phyloP scores from a whole-genome alignment of 2,888 invertebrate species.

The Ephialtes manifestator region DNA sequence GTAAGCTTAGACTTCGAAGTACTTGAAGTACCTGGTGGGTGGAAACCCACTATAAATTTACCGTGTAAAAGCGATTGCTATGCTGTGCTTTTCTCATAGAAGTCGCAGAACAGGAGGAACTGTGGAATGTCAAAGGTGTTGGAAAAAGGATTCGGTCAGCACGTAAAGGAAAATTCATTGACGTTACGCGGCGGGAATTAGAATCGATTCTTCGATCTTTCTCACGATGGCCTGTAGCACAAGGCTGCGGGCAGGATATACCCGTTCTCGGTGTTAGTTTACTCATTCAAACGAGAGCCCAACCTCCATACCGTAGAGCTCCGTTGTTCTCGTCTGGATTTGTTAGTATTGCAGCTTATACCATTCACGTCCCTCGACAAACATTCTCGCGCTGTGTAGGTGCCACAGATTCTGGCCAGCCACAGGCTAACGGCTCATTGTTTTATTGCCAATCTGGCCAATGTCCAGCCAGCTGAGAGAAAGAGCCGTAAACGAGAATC shows the following conservation, averaged over 20 bases:
- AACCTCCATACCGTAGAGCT: not conserved
- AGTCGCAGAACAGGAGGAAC: not conserved
- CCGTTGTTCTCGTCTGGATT: constrained; percentile 46
- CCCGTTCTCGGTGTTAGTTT: constrained; percentile 44
- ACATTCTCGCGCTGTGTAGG: constrained; percentile 14
- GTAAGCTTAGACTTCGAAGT: constrained; percentile 9
- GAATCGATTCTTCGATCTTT: constrained; percentile 54
- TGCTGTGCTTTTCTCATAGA: constrained; percentile 17
- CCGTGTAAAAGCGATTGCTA: not conserved
- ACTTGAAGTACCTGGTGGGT: not conserved
- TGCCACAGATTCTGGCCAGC: constrained; percentile 26
- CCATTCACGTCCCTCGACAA: constrained; percentile 28
- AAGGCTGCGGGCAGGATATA: constrained; percentile 12
- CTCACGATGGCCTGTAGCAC: constrained; percentile 7
- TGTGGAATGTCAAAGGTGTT: constrained; percentile 11
- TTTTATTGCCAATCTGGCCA: constrained; percentile 68
- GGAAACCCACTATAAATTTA: constrained; percentile 34
- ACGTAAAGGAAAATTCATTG: constrained; percentile 56
- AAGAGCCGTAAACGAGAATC: constrained; percentile 38
- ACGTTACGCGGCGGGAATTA: constrained; percentile 40
- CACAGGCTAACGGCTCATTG: constrained; percentile 55
- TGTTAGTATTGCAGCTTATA: constrained; percentile 62
- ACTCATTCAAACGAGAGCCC: constrained; percentile 41
- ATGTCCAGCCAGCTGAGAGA: constrained; percentile 35
- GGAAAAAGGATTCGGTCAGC: constrained; percentile 37